These are phyloP conservation scores for Volucella inflata DNA, from an alignment of 2,888 invertebrate species.

Conservation along the genomic window DNA sequence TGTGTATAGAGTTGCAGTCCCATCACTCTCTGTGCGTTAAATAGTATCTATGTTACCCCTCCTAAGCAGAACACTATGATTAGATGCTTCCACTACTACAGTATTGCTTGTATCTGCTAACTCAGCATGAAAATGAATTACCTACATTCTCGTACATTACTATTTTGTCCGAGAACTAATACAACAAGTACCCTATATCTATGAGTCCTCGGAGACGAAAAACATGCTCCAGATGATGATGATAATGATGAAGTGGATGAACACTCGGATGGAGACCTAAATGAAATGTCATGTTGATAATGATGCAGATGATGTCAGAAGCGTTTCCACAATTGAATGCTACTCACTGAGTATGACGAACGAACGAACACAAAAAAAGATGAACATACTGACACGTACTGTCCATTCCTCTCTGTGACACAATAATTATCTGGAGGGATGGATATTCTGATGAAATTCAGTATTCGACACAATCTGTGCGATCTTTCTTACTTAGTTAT, in stretches of 20 bases:
- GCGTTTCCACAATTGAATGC: constrained; percentile 49
- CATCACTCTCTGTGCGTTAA: constrained; percentile 15
- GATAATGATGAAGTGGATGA: constrained; percentile 23
- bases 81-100: constrained; percentile 40
- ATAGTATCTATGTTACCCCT: constrained; percentile 6
- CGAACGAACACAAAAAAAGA: too few relatives aligned
- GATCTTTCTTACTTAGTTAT: constrained; percentile 25
- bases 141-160: constrained; percentile 22
- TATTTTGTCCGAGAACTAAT: constrained; percentile 23
- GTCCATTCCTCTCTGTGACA: constrained; percentile 66
- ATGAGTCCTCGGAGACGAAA: constrained; percentile 22
- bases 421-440: constrained; percentile 62
- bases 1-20: constrained; percentile 46
- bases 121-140: constrained; percentile 67
- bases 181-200: constrained; percentile 1
- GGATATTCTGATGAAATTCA: constrained; percentile 37
- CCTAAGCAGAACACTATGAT: constrained; percentile 39
- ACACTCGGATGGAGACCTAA: constrained; percentile 32
- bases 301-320: constrained; percentile 70
- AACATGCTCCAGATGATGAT: constrained; percentile 46
- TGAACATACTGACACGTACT: constrained; percentile 51
- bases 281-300: constrained; percentile 36
- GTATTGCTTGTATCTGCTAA: constrained; percentile 62
- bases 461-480: constrained; percentile 50
- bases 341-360: neutral